Evolutionary conservation across 2,888 invertebrate species (phyloP).

Genomic region (Drosophila ezoana): DNA sequence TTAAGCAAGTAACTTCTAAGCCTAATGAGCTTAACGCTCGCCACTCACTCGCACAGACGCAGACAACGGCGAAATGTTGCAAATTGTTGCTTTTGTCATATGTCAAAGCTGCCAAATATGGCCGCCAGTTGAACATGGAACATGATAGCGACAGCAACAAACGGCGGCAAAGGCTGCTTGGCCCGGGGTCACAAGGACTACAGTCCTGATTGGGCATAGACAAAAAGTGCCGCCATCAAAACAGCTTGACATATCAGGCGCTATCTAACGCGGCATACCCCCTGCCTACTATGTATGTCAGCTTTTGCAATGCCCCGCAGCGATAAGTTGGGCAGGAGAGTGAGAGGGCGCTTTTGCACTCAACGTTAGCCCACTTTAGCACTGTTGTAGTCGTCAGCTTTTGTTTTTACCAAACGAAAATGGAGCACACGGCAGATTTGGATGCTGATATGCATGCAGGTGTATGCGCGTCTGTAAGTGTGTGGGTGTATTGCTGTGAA

Average conservation of each 20-base stretch:
- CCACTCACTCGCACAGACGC: neutral
- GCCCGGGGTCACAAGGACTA: slow-evolving; percentile 51
- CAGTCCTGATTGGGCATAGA: slow-evolving; percentile 68
- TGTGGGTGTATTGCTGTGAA: slow-evolving; percentile 35
- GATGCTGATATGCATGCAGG: slow-evolving; percentile 64
- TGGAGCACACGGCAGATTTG: slow-evolving; percentile 76
- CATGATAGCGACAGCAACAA: slow-evolving; percentile 33
- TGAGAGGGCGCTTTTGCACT: slow-evolving; percentile 57
- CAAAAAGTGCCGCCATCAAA: slow-evolving; percentile 77
- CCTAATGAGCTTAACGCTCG: slow-evolving; percentile 57
- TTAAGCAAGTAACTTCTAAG: slow-evolving; percentile 52
- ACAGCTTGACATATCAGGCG: slow-evolving; percentile 56
- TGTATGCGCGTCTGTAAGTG: slow-evolving; percentile 27
- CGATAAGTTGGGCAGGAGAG: slow-evolving; percentile 36
- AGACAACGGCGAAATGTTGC: slow-evolving; percentile 14
- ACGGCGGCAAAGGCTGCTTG: slow-evolving; percentile 28
- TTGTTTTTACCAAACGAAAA: slow-evolving; percentile 56
- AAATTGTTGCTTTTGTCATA: slow-evolving; percentile 61
- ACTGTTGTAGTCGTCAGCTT: slow-evolving; percentile 64
- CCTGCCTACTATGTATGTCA: slow-evolving; percentile 38
- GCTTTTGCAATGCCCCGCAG: slow-evolving; percentile 61
- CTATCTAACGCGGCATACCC: slow-evolving; percentile 38
- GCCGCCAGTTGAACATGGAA: slow-evolving; percentile 47
- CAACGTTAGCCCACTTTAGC: slow-evolving; percentile 71
- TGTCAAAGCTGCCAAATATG: slow-evolving; percentile 56